Evolutionary conservation across 2,888 invertebrate genomes (phyloP).

Genomic region (Gortyna flavago): DNA sequence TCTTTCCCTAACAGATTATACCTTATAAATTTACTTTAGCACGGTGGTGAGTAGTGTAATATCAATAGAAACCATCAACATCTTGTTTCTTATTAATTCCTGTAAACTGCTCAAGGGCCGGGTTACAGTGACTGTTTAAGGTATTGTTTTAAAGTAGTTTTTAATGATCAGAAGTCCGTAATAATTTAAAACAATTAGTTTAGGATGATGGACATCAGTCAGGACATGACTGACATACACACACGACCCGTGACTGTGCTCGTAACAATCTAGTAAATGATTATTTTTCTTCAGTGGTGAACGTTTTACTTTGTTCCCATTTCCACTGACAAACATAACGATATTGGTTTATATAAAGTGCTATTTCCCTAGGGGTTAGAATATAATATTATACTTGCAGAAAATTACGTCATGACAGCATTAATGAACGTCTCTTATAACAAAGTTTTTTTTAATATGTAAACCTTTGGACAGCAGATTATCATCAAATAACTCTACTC

Average conservation of each 20-base stretch:
- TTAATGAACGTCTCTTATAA: slow-evolving; percentile 9
- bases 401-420: slow-evolving; percentile 1
- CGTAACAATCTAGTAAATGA: background rate
- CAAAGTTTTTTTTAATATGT: slow-evolving; percentile 4
- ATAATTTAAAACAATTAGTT: no score
- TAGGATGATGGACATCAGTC: background rate
- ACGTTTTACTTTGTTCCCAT: background rate
- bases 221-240: background rate
- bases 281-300: background rate
- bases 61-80: no score
- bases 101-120: no score
- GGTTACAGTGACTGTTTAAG: slow-evolving; percentile 10
- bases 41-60: no score
- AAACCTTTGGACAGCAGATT: slow-evolving; percentile 10
- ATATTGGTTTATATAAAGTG: background rate
- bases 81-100: no score
- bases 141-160: slow-evolving; percentile 19
- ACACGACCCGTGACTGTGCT: background rate
- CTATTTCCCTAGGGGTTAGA: background rate
- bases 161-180: no score
- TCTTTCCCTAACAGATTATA: no score
- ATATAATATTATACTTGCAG: background rate
- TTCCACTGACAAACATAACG: background rate
- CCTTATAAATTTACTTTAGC: no score
- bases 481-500: slow-evolving; percentile 12